A percentile compares a stretch with the other conserved stretches of the same genome.
Evolutionary conservation across 2,113 vertebrate species (phyloP).

Genomic region (human): GRCh38 chr16:80313001-80313500

Average conservation of each 20-base stretch:
- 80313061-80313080: not conserved
- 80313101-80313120: not conserved
- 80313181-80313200: not conserved
- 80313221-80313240: not conserved
- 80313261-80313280: not conserved
- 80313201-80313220: too few relatives aligned
- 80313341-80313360: too few relatives aligned
- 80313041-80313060: not conserved
- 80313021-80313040: not conserved
- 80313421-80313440: not conserved
- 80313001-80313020: not conserved
- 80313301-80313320: not conserved
- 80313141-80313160: fast-evolving
- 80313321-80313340: not conserved
- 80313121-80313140: not conserved
- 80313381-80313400: not conserved
- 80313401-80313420: not conserved
- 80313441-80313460: not conserved
- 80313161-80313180: not conserved
- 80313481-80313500: too few relatives aligned
- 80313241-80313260: not conserved
- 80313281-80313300: not conserved
- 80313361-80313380: not conserved
- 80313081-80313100: not conserved
- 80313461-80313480: not conserved